Conservation (phyloP, 1,140 invertebrate genomes). For the Lepidotrigona ventralis region DNA sequence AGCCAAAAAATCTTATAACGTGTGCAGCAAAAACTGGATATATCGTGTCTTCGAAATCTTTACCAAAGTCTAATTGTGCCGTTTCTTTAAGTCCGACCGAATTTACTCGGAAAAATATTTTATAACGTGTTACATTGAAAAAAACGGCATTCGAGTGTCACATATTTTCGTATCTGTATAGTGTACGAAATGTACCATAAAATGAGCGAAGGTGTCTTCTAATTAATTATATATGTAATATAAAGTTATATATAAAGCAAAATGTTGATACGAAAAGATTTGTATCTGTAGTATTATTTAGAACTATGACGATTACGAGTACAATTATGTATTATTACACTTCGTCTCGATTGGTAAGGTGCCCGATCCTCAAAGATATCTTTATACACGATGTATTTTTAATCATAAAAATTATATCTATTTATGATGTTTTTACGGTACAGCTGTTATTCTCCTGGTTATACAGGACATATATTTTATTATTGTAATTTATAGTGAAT, state of each 20-base stretch:
- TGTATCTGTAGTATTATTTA: slow-evolving; percentile 5
- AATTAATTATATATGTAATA: not conserved
- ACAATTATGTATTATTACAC: not conserved
- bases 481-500: slow-evolving; percentile 64
- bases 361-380: not conserved
- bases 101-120: slow-evolving; percentile 63
- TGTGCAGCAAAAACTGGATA: slow-evolving; percentile 69
- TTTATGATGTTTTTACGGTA: slow-evolving; percentile 59
- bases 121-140: slow-evolving; percentile 31
- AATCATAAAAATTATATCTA: slow-evolving; percentile 42
- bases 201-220: not conserved
- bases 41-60: slow-evolving; percentile 68
- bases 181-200: not conserved
- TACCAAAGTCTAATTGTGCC: slow-evolving; percentile 66
- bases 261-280: not conserved
- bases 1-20: slow-evolving; percentile 75
- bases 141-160: not conserved
- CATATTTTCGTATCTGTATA: not conserved
- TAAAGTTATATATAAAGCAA: too few relatives aligned
- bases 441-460: slow-evolving; percentile 67
- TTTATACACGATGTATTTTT: not conserved
- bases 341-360: not conserved
- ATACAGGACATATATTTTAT: slow-evolving; percentile 71
- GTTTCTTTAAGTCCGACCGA: slow-evolving; percentile 53
- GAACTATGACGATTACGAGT: not conserved